Conservation (phyloP, 2,797 vertebrate species). For the Eospalax fontanierii region DNA sequence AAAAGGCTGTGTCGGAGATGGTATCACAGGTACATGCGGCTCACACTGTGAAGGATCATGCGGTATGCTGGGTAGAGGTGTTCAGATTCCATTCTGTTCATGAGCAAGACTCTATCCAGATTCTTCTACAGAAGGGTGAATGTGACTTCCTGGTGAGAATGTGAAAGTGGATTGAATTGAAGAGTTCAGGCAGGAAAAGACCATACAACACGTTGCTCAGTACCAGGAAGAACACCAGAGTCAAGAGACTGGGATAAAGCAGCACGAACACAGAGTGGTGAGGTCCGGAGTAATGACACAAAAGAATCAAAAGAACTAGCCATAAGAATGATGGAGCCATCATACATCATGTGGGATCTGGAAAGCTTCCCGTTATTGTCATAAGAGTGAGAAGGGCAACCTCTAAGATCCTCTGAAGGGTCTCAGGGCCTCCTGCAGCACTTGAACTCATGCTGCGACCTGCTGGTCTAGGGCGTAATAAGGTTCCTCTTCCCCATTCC, state of each 20-base stretch:
- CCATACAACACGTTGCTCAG: background rate
- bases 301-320: background rate
- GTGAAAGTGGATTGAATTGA: background rate
- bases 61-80: background rate
- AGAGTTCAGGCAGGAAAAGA: background rate
- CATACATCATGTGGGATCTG: background rate
- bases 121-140: background rate
- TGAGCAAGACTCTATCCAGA: background rate
- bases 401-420: background rate
- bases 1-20: background rate
- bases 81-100: background rate
- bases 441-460: background rate
- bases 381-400: background rate
- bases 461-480: too few relatives aligned
- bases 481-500: too few relatives aligned
- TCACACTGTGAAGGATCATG: background rate
- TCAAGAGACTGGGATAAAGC: background rate
- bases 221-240: background rate
- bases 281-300: background rate
- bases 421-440: background rate
- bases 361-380: background rate
- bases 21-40: background rate
- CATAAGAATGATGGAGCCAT: background rate
- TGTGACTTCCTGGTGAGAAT: background rate
- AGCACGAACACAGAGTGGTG: background rate